Percentiles rank a stretch among this genome's conserved stretches.
Conservation (phyloP, 2,888 invertebrate genomes). For the Euphydryas editha region DNA sequence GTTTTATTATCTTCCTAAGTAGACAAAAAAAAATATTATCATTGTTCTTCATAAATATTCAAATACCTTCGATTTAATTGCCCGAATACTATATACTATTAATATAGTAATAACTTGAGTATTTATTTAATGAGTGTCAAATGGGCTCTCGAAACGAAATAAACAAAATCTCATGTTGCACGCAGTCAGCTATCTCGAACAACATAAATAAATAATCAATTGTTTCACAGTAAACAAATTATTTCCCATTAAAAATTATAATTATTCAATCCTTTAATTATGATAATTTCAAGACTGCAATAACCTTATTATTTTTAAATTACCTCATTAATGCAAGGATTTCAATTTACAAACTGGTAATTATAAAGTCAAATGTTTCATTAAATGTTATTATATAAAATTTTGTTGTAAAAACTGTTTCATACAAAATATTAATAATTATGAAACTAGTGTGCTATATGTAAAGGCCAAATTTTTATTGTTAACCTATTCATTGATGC, state of each 20-base stretch:
- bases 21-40: slow-evolving; percentile 2
- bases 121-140: slow-evolving; percentile 12
- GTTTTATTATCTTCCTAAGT: background rate
- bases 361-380: background rate
- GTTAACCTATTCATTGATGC: background rate
- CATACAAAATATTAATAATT: background rate
- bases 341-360: background rate
- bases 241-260: slow-evolving; percentile 18
- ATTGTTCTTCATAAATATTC: slow-evolving; percentile 1
- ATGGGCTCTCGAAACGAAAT: slow-evolving; percentile 44
- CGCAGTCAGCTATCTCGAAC: slow-evolving; percentile 44
- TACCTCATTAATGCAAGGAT: slow-evolving; percentile 20
- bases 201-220: slow-evolving; percentile 27
- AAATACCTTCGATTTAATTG: no score
- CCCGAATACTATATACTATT: no score
- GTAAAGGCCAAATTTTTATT: slow-evolving; percentile 4
- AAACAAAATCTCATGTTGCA: slow-evolving; percentile 69
- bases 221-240: slow-evolving; percentile 13
- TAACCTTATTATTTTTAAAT: slow-evolving; percentile 14
- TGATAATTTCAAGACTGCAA: slow-evolving; percentile 13
- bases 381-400: background rate
- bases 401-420: background rate
- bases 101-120: slow-evolving; percentile 1
- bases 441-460: background rate
- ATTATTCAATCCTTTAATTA: slow-evolving; percentile 23